A percentile compares a stretch with the other conserved stretches of the same genome.
These are phyloP conservation scores for Tridacna crocea DNA, from an alignment of 2,888 invertebrate species.

Conservation along the genomic window DNA sequence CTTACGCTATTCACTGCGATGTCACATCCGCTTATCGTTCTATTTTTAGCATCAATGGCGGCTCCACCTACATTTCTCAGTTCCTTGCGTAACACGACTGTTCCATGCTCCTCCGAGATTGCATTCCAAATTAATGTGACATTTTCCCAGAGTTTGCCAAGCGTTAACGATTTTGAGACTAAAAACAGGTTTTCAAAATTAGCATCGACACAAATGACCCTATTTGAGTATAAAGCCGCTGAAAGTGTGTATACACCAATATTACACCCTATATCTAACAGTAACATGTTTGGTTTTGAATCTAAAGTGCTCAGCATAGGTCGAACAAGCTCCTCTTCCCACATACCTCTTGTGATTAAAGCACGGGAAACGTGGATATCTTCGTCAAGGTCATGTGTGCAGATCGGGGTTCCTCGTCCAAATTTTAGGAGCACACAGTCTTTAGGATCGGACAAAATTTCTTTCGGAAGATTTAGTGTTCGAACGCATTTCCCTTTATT, in stretches of 20 bases:
- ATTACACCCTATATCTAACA: slow-evolving; percentile 54
- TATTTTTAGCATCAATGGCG: slow-evolving; percentile 31
- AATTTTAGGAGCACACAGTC: slow-evolving; percentile 6
- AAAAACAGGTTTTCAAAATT: slow-evolving; percentile 35
- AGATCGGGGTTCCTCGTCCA: slow-evolving; percentile 17
- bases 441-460: neutral
- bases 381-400: slow-evolving; percentile 1
- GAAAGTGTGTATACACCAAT: slow-evolving; percentile 46
- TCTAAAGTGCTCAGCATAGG: slow-evolving; percentile 18
- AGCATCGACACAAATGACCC: slow-evolving; percentile 49
- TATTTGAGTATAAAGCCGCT: slow-evolving; percentile 30
- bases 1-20: slow-evolving; percentile 15
- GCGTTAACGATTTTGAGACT: slow-evolving; percentile 36
- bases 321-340: slow-evolving; percentile 19
- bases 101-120: slow-evolving; percentile 38
- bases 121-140: slow-evolving; percentile 58
- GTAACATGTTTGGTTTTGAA: slow-evolving; percentile 20
- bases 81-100: slow-evolving; percentile 31
- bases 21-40: slow-evolving; percentile 15
- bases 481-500: slow-evolving; percentile 6
- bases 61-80: slow-evolving; percentile 55
- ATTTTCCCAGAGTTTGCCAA: slow-evolving; percentile 33
- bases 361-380: slow-evolving; percentile 20
- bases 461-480: slow-evolving; percentile 1
- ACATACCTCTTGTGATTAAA: slow-evolving; percentile 13